Percentiles rank a stretch among this genome's conserved stretches.
Evolutionary conservation across 2,113 vertebrate genomes (phyloP).

Genomic region (Phylloscopus whistleri): DNA sequence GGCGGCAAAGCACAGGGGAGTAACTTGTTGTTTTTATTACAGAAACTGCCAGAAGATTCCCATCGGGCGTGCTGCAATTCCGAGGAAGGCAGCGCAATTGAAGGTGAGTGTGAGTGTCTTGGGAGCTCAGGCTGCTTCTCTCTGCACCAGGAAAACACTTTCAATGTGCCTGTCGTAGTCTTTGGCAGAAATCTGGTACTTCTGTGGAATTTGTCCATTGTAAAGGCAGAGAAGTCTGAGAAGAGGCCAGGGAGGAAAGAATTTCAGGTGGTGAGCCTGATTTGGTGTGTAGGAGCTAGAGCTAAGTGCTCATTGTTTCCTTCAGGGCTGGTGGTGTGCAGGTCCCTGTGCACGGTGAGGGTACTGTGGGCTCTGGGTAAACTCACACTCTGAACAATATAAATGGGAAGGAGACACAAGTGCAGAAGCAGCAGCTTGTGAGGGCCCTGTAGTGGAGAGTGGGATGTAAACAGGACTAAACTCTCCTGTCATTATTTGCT

Average conservation of each 20-base stretch:
- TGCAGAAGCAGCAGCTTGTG: not conserved
- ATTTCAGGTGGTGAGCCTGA: not conserved
- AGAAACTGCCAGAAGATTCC: not conserved
- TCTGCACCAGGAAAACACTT: not conserved
- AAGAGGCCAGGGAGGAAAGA: not conserved
- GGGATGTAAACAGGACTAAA: not conserved
- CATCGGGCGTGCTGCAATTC: not conserved
- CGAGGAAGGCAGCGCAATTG: not conserved
- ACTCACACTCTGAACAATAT: not conserved
- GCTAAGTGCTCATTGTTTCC: not conserved
- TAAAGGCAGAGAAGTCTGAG: not conserved
- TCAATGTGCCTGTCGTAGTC: rapidly evolving
- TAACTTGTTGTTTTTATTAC: not conserved
- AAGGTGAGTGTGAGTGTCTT: not conserved
- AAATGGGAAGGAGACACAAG: not conserved
- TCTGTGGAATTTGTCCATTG: not conserved
- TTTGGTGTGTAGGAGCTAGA: not conserved
- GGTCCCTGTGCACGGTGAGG: not conserved
- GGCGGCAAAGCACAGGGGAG: not conserved
- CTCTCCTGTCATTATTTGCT: not conserved
- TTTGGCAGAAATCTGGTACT: not conserved
- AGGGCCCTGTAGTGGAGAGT: not conserved
- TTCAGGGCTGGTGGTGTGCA: not conserved
- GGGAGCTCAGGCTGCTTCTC: not conserved
- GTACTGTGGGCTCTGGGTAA: not conserved